These are phyloP conservation scores for Plebejus anna DNA, from an alignment of 2,888 invertebrate genomes.

Conservation along the genomic window DNA sequence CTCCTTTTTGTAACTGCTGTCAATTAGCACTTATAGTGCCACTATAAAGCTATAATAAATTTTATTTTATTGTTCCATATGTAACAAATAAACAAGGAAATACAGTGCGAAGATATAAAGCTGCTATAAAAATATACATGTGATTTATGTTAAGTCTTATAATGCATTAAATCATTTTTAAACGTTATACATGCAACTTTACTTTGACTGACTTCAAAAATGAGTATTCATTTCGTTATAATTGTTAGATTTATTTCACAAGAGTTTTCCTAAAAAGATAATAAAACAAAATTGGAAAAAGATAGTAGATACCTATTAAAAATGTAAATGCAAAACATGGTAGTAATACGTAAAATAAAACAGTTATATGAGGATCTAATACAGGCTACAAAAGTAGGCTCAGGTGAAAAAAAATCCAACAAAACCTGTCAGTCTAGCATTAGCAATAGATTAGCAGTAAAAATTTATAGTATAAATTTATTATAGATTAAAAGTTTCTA, in stretches of 20 bases:
- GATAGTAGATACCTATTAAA: too few relatives aligned
- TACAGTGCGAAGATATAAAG: neutral
- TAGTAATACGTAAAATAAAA: neutral
- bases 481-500: neutral
- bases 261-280: too few relatives aligned
- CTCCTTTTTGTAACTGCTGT: neutral
- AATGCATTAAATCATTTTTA: constrained; percentile 10
- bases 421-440: neutral
- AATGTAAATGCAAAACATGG: too few relatives aligned
- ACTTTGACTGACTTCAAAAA: too few relatives aligned
- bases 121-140: neutral
- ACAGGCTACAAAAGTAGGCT: neutral
- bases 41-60: neutral
- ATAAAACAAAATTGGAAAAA: too few relatives aligned
- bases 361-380: neutral
- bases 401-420: neutral
- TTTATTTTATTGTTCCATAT: neutral
- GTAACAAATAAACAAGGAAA: neutral
- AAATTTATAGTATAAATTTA: neutral
- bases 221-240: too few relatives aligned
- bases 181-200: neutral
- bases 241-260: too few relatives aligned
- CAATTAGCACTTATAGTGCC: neutral
- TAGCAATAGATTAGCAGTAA: neutral
- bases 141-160: neutral